A percentile compares a stretch with the other conserved stretches of the same genome.
Conservation (phyloP, 2,113 vertebrate species). For the Thymallus thymallus region DNA sequence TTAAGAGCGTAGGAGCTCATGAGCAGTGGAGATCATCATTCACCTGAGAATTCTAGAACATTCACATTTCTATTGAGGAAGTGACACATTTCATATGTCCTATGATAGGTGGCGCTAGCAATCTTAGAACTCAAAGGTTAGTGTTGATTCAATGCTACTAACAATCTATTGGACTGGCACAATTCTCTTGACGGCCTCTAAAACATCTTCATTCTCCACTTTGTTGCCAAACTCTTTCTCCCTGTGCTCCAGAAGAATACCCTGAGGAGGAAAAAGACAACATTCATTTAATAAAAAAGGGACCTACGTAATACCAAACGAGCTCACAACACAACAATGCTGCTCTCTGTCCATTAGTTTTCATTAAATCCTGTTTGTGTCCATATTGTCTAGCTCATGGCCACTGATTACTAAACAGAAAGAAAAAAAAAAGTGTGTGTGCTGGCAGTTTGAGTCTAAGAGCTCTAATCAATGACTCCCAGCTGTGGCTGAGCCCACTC, state of each 20-base stretch:
- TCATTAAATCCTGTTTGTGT: no score
- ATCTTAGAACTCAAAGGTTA: no score
- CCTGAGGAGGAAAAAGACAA: constrained; percentile 69
- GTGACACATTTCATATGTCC: background rate
- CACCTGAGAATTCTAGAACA: constrained; percentile 1
- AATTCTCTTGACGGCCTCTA: constrained; percentile 86
- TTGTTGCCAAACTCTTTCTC: constrained; percentile 96
- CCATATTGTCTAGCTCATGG: background rate
- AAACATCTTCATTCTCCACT: constrained; percentile 79
- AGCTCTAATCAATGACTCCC: no score
- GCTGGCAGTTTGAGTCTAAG: no score
- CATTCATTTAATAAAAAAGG: background rate
- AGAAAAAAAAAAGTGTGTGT: no score
- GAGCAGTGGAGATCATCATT: background rate
- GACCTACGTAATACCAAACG: constrained; percentile 8
- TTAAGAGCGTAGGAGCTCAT: background rate
- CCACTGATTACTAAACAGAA: background rate
- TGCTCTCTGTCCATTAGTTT: no score
- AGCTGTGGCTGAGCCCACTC: no score
- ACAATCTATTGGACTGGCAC: constrained; percentile 63
- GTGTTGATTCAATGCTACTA: background rate
- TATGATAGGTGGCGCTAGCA: background rate
- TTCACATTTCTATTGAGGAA: background rate
- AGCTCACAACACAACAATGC: background rate
- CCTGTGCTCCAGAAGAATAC: constrained; percentile 90